A percentile compares a stretch with the other conserved stretches of the same genome.
Evolutionary conservation across 2,797 vertebrate species (phyloP).

Genomic region (Peromyscus nudipes): DNA sequence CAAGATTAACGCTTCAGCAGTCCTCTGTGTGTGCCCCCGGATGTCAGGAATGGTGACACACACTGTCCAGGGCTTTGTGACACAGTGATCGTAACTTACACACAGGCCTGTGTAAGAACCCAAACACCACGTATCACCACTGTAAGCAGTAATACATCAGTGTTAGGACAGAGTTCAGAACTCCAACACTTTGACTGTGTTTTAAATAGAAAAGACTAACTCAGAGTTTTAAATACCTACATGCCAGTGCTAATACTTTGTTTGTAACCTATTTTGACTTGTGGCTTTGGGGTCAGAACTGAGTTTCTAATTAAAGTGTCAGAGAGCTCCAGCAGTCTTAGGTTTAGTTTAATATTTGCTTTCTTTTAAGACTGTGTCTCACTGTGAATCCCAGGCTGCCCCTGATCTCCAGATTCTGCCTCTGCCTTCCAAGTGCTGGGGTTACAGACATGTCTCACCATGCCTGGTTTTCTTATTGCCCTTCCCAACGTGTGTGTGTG

Average conservation of each 20-base stretch:
- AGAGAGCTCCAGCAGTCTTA: neutral
- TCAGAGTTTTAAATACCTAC: neutral
- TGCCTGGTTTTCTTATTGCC: neutral
- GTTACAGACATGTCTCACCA: neutral
- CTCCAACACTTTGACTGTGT: neutral
- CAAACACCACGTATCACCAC: neutral
- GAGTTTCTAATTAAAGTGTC: neutral
- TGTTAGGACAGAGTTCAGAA: neutral
- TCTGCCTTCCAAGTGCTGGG: neutral
- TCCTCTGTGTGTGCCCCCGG: no score
- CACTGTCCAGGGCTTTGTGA: neutral
- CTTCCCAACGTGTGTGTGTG: neutral
- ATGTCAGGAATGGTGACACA: neutral
- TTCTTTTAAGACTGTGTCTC: neutral
- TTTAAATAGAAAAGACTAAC: conserved; percentile 4
- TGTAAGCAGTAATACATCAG: neutral
- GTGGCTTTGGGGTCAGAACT: neutral
- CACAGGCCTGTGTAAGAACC: neutral
- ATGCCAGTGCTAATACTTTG: neutral
- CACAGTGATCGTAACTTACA: neutral
- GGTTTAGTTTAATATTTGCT: neutral
- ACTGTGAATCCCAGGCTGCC: neutral
- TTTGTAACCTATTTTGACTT: neutral
- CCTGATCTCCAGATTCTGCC: neutral
- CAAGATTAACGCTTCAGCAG: neutral